Evolutionary conservation across 2,113 vertebrate species (phyloP).

Genomic region (Neodon shergylaensis): DNA sequence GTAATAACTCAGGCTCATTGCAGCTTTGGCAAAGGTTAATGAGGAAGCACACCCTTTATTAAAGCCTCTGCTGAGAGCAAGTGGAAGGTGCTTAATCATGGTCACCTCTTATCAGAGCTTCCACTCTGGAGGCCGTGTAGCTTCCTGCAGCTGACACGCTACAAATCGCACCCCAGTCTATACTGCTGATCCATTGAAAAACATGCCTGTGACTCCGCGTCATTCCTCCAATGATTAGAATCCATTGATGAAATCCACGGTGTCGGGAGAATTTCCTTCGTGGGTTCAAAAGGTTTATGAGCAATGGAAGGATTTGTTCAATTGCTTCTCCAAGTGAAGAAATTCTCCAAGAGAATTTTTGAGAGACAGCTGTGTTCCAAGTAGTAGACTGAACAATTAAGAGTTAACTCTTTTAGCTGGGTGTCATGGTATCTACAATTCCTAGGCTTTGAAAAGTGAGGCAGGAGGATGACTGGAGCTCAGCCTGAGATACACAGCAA

Average conservation of each 20-base stretch:
- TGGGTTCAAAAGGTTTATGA: not conserved
- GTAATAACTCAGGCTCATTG: slow-evolving; percentile 29
- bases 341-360: not conserved
- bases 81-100: slow-evolving; percentile 60
- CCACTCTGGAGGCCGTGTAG: not conserved
- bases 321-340: not conserved
- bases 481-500: not conserved
- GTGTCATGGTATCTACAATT: not conserved
- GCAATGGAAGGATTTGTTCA: not conserved
- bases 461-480: not conserved
- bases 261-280: not conserved
- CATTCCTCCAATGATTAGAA: not conserved
- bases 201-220: not conserved
- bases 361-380: not conserved
- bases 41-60: slow-evolving; percentile 26
- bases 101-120: slow-evolving; percentile 49
- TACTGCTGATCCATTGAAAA: not conserved
- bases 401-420: not conserved
- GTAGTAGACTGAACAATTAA: not conserved
- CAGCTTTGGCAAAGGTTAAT: not conserved
- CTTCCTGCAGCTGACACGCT: slow-evolving; percentile 35
- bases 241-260: not conserved
- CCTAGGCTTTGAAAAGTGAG: not conserved
- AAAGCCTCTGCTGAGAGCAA: slow-evolving; percentile 65
- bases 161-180: not conserved